Evolutionary conservation across 1,140 invertebrate genomes (phyloP).

Genomic region (Ruditapes philippinarum): DNA sequence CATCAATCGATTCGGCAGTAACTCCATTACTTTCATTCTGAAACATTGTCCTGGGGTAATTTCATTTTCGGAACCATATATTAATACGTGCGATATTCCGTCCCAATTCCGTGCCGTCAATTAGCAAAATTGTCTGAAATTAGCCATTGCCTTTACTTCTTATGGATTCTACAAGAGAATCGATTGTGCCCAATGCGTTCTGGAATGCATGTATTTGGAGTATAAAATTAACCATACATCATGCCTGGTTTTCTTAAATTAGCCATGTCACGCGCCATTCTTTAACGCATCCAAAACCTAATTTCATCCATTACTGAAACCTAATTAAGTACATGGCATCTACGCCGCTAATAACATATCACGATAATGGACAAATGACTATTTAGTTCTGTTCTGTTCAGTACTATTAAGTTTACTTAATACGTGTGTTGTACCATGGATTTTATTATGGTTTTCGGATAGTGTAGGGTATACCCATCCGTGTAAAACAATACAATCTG

Average conservation of each 20-base stretch:
- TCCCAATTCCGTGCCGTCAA: background rate
- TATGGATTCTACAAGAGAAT: background rate
- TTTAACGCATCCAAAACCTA: background rate
- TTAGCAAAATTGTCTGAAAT: background rate
- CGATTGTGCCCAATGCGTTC: background rate
- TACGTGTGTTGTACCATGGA: too few relatives aligned
- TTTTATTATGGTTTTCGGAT: too few relatives aligned
- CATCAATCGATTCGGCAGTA: background rate
- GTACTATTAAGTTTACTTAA: too few relatives aligned
- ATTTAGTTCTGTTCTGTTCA: too few relatives aligned
- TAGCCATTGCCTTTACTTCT: background rate
- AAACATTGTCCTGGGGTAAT: background rate
- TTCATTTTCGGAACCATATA: background rate
- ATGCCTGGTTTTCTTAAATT: background rate
- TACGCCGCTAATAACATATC: background rate
- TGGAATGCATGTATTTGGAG: background rate
- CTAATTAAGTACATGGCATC: constrained; percentile 1
- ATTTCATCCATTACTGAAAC: constrained; percentile 15
- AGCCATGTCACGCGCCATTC: constrained; percentile 2
- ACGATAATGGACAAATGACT: background rate
- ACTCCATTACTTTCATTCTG: background rate
- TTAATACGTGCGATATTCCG: background rate
- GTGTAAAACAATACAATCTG: too few relatives aligned
- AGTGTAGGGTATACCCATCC: too few relatives aligned
- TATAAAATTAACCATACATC: constrained; percentile 19